These are phyloP conservation scores for Acholoe squamosa DNA, from an alignment of 2,888 invertebrate genomes.

Conservation along the genomic window DNA sequence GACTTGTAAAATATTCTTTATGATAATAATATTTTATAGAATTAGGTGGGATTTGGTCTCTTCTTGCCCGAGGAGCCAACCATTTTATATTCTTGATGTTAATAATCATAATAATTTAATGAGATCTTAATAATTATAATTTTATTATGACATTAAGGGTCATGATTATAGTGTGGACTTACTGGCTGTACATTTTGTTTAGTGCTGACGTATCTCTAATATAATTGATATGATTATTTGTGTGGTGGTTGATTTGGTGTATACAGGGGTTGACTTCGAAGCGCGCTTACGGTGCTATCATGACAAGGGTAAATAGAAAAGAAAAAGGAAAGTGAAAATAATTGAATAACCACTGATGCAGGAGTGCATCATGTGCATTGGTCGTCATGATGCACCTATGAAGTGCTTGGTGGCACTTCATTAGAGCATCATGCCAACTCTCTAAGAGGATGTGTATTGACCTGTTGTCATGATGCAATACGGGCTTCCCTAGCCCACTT, in stretches of 20 bases:
- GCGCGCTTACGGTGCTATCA: not conserved
- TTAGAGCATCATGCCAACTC: no score
- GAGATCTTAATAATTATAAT: not conserved
- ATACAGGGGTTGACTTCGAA: not conserved
- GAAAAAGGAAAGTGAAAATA: no score
- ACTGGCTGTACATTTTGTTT: slow-evolving; percentile 37
- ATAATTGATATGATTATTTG: no score
- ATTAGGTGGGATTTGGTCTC: not conserved
- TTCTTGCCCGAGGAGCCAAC: not conserved
- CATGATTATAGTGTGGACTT: not conserved
- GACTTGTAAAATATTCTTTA: not conserved
- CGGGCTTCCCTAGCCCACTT: no score
- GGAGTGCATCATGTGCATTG: no score
- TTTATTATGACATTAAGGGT: not conserved
- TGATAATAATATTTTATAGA: not conserved
- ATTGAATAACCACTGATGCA: no score
- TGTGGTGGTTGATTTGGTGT: slow-evolving; percentile 1
- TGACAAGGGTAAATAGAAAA: not conserved
- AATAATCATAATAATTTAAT: not conserved
- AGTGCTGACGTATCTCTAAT: not conserved
- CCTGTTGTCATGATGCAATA: no score
- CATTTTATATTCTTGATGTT: slow-evolving; percentile 17
- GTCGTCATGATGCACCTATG: no score
- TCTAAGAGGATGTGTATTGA: no score
- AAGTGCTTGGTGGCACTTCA: no score